Conservation (phyloP, 2,888 invertebrate species). For the Orchesellides sinensis region DNA sequence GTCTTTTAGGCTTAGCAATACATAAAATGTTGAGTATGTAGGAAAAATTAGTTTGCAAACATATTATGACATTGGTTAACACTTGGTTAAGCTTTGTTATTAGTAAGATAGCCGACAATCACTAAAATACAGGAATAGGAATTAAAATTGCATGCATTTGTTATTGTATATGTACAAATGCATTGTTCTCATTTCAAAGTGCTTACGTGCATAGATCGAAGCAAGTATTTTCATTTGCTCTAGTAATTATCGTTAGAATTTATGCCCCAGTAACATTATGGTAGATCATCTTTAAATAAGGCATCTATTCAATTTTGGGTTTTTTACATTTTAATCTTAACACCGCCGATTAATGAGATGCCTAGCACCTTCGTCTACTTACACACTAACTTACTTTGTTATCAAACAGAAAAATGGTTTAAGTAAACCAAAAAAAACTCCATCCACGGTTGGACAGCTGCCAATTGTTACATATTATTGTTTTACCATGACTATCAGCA, state of each 20-base stretch:
- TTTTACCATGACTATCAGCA: constrained; percentile 17
- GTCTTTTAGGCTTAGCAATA: too few relatives aligned
- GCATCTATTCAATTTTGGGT: background rate
- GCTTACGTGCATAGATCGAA: too few relatives aligned
- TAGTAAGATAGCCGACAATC: too few relatives aligned
- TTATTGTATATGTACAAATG: too few relatives aligned
- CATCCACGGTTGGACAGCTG: constrained; percentile 28
- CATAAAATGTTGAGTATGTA: too few relatives aligned
- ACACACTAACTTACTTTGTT: constrained; percentile 46
- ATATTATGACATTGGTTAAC: too few relatives aligned
- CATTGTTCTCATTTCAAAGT: too few relatives aligned
- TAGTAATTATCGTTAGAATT: constrained; percentile 32
- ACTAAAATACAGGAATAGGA: too few relatives aligned
- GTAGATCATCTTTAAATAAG: background rate
- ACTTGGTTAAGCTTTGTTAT: too few relatives aligned
- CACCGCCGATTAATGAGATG: constrained; percentile 22
- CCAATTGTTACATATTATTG: constrained; percentile 32
- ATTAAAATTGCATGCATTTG: too few relatives aligned
- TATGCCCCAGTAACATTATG: constrained; percentile 38
- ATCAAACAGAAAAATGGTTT: background rate
- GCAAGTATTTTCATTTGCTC: constrained; percentile 42
- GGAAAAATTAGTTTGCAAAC: too few relatives aligned
- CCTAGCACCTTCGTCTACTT: constrained; percentile 16
- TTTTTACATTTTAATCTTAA: background rate
- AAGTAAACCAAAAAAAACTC: background rate